These are phyloP conservation scores for Teleogryllus occipitalis DNA, from an alignment of 1,140 invertebrate species.

Conservation along the genomic window DNA sequence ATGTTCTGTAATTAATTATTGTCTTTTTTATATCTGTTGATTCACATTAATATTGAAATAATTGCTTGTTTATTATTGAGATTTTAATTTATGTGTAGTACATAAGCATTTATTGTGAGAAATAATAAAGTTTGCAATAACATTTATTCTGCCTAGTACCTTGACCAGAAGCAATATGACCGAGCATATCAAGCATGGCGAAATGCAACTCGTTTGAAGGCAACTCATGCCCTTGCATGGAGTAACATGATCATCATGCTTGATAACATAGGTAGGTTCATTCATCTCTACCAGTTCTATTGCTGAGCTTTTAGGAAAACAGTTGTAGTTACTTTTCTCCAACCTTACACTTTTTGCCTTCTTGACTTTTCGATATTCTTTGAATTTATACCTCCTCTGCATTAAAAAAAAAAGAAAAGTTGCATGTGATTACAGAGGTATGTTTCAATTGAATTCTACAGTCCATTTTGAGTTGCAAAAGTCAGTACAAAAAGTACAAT, in stretches of 20 bases:
- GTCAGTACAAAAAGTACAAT: too few species aligned
- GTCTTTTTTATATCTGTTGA: neutral
- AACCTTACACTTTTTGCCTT: too few species aligned
- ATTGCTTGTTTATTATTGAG: neutral
- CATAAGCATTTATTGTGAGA: neutral
- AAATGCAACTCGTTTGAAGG: constrained; percentile 67
- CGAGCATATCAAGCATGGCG: constrained; percentile 64
- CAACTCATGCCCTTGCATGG: constrained; percentile 77
- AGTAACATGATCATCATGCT: constrained; percentile 82
- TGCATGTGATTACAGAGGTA: too few species aligned
- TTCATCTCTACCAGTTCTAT: neutral
- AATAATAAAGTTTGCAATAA: neutral
- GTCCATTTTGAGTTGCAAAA: too few species aligned
- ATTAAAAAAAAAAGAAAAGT: too few species aligned
- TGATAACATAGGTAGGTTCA: constrained; percentile 63
- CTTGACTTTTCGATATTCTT: too few species aligned
- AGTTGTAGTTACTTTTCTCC: too few species aligned
- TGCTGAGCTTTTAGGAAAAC: too few species aligned
- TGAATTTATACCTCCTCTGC: too few species aligned
- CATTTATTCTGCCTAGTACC: constrained; percentile 41
- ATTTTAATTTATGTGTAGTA: neutral
- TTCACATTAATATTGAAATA: neutral
- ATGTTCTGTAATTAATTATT: neutral
- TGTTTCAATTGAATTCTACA: too few species aligned
- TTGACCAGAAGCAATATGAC: constrained; percentile 48